phyloP scores from a whole-genome alignment of 2,113 vertebrate genomes.

The Galemys pyrenaicus region DNA sequence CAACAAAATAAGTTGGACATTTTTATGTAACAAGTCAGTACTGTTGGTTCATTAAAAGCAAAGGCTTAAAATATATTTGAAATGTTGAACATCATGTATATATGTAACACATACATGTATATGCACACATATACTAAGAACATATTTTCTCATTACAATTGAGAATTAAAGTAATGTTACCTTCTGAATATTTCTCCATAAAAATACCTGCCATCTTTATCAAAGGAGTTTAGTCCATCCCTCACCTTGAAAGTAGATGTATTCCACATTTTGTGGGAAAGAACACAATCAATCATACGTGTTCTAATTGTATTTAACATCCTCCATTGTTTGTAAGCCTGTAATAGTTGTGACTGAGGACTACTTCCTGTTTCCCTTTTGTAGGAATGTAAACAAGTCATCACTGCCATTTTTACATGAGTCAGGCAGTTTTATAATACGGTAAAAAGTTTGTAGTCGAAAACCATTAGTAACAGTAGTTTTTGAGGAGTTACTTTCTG shows the following conservation, averaged over 20 bases:
- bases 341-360: not conserved
- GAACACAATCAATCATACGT: not conserved
- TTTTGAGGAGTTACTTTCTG: not conserved
- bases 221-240: not conserved
- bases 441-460: not conserved
- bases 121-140: not conserved
- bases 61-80: not conserved
- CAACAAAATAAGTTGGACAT: not conserved
- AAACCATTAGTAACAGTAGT: not conserved
- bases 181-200: not conserved
- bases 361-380: not conserved
- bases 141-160: not conserved
- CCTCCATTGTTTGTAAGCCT: not conserved
- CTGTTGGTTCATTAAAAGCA: not conserved
- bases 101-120: too few species aligned
- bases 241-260: not conserved
- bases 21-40: not conserved
- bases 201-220: not conserved
- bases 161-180: not conserved
- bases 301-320: not conserved
- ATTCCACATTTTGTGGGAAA: conserved; percentile 1
- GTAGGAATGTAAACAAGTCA: not conserved
- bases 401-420: not conserved
- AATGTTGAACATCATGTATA: not conserved
- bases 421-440: not conserved